These are phyloP conservation scores for Gila robusta DNA, from an alignment of 2,797 vertebrate genomes.

Conservation along the genomic window DNA sequence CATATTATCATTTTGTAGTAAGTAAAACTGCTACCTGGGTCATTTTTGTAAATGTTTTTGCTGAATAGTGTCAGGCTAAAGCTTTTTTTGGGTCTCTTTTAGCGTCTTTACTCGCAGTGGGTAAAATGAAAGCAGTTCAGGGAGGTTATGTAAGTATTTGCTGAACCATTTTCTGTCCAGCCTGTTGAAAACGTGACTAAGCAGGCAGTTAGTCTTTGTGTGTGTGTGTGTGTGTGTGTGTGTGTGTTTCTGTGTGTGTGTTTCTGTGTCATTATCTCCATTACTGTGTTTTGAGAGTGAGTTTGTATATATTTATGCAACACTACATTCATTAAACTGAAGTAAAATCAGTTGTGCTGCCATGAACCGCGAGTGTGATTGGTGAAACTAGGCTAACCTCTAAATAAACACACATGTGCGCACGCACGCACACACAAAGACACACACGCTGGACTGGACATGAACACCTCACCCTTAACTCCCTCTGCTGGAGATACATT, in stretches of 20 bases:
- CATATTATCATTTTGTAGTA: no score
- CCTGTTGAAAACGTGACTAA: conserved; percentile 81
- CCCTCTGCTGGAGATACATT: conserved; percentile 50
- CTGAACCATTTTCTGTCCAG: conserved; percentile 68
- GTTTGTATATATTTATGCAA: conserved; percentile 35
- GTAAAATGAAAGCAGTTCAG: conserved; percentile 70
- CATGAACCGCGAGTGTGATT: conserved; percentile 48
- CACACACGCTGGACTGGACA: not conserved
- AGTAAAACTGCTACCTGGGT: not conserved
- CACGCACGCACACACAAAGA: not conserved
- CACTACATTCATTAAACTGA: conserved; percentile 27
- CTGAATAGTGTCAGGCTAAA: not conserved
- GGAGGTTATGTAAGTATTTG: conserved; percentile 82
- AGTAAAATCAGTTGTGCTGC: conserved; percentile 51
- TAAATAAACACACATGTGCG: conserved; percentile 39
- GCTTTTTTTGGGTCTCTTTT: not conserved
- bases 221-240: conserved; percentile 20
- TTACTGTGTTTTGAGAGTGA: conserved; percentile 4
- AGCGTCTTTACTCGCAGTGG: conserved; percentile 69
- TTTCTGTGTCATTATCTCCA: not conserved
- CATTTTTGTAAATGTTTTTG: not conserved
- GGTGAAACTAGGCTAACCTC: conserved; percentile 57
- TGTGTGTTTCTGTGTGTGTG: conserved; percentile 3
- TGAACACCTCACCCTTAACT: conserved; percentile 44
- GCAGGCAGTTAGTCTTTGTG: conserved; percentile 66